Percentiles rank a stretch among this genome's conserved stretches.
Conservation (phyloP, 2,888 invertebrate species). For the Cephus nigrinus region DNA sequence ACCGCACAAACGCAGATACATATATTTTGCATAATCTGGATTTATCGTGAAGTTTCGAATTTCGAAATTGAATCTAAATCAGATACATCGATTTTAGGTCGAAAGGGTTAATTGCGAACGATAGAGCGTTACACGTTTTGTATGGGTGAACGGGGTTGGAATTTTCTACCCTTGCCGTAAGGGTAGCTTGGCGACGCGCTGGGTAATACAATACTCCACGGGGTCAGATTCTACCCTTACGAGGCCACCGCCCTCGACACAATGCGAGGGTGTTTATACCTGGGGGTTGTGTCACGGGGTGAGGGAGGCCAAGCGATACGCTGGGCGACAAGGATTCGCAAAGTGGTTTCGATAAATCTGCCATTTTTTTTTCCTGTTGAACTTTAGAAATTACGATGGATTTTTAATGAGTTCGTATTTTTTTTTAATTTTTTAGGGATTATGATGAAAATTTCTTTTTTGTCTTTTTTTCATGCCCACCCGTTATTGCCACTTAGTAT, state of each 20-base stretch:
- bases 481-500: not conserved
- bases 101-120: not conserved
- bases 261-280: slow-evolving; percentile 15
- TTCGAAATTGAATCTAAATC: not conserved
- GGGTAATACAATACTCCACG: slow-evolving; percentile 56
- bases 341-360: not conserved
- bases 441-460: not conserved
- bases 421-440: not conserved
- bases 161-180: slow-evolving; percentile 32
- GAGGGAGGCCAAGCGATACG: slow-evolving; percentile 23
- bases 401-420: not conserved
- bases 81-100: not conserved
- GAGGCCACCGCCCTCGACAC: slow-evolving; percentile 45
- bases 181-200: slow-evolving; percentile 41
- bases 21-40: not conserved
- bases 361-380: not conserved
- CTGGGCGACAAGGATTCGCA: not conserved
- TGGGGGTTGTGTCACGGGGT: not conserved
- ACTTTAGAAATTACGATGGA: not conserved
- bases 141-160: not conserved
- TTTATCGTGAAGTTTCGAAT: not conserved
- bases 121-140: not conserved
- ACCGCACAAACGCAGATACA: not conserved
- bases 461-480: not conserved
- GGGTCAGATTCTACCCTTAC: slow-evolving; percentile 60